Evolutionary conservation across 2,888 invertebrate genomes (phyloP).

Genomic region (Trichopoda pennipes): DNA sequence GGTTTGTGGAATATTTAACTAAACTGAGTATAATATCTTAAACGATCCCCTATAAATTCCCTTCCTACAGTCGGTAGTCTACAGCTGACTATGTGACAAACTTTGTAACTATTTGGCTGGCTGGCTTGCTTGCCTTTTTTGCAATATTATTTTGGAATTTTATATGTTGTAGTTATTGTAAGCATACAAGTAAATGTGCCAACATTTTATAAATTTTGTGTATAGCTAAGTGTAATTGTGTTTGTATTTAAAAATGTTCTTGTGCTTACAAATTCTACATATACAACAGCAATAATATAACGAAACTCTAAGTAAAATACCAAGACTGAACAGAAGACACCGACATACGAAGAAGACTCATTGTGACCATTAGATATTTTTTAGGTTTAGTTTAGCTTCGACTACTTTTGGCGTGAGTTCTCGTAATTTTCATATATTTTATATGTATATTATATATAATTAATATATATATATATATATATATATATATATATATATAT

Average conservation of each 20-base stretch:
- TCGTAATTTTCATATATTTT: constrained; percentile 61
- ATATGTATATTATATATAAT: too few relatives aligned
- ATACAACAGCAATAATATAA: constrained; percentile 22
- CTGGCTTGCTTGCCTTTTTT: constrained; percentile 36
- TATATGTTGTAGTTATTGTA: constrained; percentile 33
- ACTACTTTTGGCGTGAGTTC: constrained; percentile 69
- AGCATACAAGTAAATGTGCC: constrained; percentile 66
- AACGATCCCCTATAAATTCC: neutral
- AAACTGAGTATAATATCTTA: constrained; percentile 9
- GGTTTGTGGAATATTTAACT: constrained; percentile 33
- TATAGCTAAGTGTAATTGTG: constrained; percentile 11
- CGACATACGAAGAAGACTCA: constrained; percentile 65
- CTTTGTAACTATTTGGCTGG: neutral
- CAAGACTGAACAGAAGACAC: constrained; percentile 66
- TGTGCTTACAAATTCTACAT: constrained; percentile 10
- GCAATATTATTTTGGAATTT: constrained; percentile 60
- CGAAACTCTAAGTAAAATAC: constrained; percentile 64
- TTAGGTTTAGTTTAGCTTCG: constrained; percentile 68
- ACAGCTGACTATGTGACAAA: neutral
- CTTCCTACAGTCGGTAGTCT: neutral
- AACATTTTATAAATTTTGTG: constrained; percentile 50
- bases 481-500: constrained; percentile 50
- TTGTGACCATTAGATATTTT: constrained; percentile 68
- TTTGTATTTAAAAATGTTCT: constrained; percentile 35
- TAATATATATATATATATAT: constrained; percentile 46